A percentile compares a stretch with the other conserved stretches of the same genome.
Evolutionary conservation across 2,888 invertebrate species (phyloP).

Genomic region (Limnephilus rhombicus): DNA sequence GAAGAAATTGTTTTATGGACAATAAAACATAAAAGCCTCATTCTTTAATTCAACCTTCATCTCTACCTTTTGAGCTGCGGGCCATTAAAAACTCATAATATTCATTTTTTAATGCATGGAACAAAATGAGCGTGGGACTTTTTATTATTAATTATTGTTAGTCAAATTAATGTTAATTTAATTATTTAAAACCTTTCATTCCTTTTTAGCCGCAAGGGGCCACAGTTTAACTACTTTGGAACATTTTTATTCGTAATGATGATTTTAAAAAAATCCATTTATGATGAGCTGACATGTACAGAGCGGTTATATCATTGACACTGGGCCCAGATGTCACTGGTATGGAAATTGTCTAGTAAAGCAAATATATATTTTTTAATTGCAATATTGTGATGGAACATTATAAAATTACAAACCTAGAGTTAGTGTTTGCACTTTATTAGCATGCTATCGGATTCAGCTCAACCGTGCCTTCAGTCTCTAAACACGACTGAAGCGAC

Average conservation of each 20-base stretch:
- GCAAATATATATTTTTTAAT: no score
- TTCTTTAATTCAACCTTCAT: constrained; percentile 37
- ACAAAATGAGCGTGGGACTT: constrained; percentile 35
- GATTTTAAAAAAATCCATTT: not conserved
- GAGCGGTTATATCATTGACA: not conserved
- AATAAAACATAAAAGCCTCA: constrained; percentile 35
- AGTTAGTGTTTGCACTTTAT: no score
- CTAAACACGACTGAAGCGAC: no score
- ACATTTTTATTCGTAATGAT: not conserved
- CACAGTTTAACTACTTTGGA: not conserved
- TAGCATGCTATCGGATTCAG: no score
- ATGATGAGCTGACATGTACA: not conserved
- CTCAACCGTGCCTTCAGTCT: no score
- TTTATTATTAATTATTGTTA: constrained; percentile 37
- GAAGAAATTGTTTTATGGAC: constrained; percentile 50
- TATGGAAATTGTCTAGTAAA: no score
- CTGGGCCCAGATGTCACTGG: no score
- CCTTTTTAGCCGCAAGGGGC: not conserved
- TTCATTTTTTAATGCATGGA: constrained; percentile 35
- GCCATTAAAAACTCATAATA: constrained; percentile 13
- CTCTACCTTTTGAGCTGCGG: not conserved
- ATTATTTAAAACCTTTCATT: not conserved
- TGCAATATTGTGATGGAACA: no score
- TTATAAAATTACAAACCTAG: no score
- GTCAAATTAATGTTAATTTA: constrained; percentile 2